Base-by-base conservation (phyloP, 92 coral and sea anemone genomes). In the Phenganax stokvisi region DNA sequence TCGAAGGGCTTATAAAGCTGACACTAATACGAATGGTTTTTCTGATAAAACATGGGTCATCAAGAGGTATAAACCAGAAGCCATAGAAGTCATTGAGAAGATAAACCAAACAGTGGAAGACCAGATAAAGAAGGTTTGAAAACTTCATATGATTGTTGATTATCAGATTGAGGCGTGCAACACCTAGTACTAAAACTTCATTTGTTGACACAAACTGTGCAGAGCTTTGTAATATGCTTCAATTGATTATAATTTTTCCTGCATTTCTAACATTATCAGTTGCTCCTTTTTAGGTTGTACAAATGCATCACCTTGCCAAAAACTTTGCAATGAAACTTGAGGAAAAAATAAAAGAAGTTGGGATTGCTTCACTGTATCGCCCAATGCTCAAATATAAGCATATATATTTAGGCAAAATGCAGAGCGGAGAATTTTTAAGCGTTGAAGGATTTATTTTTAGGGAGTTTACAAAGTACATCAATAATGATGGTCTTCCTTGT, bases 61-160 rank as follows among this genome's bases (percentile, higher is more conserved):
- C 70, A 81, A 81, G 54, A 63, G 69, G 66, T 70, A 81, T 67
- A 81, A 81, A 80, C 53, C 84, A 51, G 84, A 80, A 30, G 84
- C 84, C 57, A 10, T 80, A 16, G 55, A 68, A 52, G 54, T 63
- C 44, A 80, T 68, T 28, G 77, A 64, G 53, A 55, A 80, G 15
- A 68, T 80, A 17, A 80, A 80, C 55, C 84, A 80, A 80, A 68
- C 84, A 54, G 84, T 80, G 76, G 84, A 80, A 69, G 54, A 54
- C 69, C 84, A 80, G 54, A 55, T 69, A 55, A 80, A 54, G 55
- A 68, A 68, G 76, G 76, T 80, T 25, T 66, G 76, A 37, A 37
- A 37, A 37, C 47, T 37, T 37, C 47, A 2, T 37, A 37, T 37
- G 47, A 37, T 37, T 37, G 47, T 37, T 61, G 7, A 61, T 12